phyloP scores from a whole-genome alignment of 2,888 invertebrate genomes.

The Trichopoda pennipes region DNA sequence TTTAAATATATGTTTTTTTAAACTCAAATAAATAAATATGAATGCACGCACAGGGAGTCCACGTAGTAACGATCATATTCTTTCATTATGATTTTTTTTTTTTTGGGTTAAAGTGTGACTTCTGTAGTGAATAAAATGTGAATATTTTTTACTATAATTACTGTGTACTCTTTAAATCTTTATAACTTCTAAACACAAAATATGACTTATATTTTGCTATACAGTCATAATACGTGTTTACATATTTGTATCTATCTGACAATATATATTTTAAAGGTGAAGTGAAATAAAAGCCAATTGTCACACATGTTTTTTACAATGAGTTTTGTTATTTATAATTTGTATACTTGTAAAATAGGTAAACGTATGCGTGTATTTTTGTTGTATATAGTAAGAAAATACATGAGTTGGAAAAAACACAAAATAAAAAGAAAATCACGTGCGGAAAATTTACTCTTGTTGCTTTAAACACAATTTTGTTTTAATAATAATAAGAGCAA shows the following conservation, averaged over 20 bases:
- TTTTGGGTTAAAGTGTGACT: too few relatives aligned
- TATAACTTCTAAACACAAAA: background rate
- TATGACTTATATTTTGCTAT: too few relatives aligned
- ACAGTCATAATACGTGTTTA: background rate
- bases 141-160: too few relatives aligned
- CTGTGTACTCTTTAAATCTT: background rate
- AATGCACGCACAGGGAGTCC: too few relatives aligned
- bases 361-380: background rate
- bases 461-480: constrained; percentile 34
- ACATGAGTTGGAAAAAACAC: constrained; percentile 36
- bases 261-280: constrained; percentile 36
- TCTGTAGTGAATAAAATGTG: too few relatives aligned
- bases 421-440: constrained; percentile 66
- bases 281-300: constrained; percentile 56
- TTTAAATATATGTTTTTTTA: too few relatives aligned
- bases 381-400: background rate
- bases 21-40: too few relatives aligned
- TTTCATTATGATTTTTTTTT: too few relatives aligned
- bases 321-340: constrained; percentile 10
- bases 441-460: constrained; percentile 59
- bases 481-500: constrained; percentile 11
- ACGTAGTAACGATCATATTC: too few relatives aligned
- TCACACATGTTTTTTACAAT: constrained; percentile 54
- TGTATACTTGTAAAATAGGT: background rate
- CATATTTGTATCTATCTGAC: background rate